Evolutionary conservation across 1,140 invertebrate species (phyloP).

Genomic region (Oncopodura yosiiana): DNA sequence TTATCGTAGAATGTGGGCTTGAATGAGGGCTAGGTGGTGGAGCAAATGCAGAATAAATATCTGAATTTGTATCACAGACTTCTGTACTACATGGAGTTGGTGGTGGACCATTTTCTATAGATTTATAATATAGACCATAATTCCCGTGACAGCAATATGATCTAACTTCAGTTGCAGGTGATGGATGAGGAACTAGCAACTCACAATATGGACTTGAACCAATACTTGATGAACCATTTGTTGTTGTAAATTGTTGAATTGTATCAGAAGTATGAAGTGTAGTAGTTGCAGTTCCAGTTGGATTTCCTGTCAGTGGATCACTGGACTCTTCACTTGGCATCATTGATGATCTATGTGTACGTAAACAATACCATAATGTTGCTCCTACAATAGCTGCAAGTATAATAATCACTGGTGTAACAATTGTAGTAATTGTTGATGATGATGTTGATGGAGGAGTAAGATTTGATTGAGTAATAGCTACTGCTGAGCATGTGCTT

Average conservation of each 20-base stretch:
- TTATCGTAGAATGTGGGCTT: conserved; percentile 32
- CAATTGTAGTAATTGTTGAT: conserved; percentile 9
- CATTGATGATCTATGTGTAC: neutral
- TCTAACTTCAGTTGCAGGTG: conserved; percentile 21
- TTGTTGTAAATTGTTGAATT: conserved; percentile 9
- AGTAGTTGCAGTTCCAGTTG: conserved; percentile 16
- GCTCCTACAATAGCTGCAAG: neutral
- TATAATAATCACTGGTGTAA: conserved; percentile 9
- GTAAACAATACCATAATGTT: conserved; percentile 2
- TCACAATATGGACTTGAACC: conserved; percentile 26
- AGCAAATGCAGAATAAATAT: conserved; percentile 39
- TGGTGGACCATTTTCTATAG: conserved; percentile 73
- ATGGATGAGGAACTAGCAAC: conserved; percentile 26
- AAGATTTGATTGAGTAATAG: neutral
- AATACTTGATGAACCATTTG: conserved; percentile 22
- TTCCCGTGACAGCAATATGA: conserved; percentile 18
- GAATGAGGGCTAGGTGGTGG: conserved; percentile 35
- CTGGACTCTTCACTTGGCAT: conserved; percentile 20
- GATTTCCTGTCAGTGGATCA: conserved; percentile 29
- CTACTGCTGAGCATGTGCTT: neutral
- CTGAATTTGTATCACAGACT: conserved; percentile 77
- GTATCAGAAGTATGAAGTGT: conserved; percentile 16
- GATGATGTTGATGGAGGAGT: too few species aligned
- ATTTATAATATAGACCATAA: conserved; percentile 50
- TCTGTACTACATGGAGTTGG: conserved; percentile 90